Evolutionary conservation across 2,797 vertebrate genomes (phyloP), one percentile per base, ranked within the genome.

Genomic region (Silurus lanzhouensis): DNA sequence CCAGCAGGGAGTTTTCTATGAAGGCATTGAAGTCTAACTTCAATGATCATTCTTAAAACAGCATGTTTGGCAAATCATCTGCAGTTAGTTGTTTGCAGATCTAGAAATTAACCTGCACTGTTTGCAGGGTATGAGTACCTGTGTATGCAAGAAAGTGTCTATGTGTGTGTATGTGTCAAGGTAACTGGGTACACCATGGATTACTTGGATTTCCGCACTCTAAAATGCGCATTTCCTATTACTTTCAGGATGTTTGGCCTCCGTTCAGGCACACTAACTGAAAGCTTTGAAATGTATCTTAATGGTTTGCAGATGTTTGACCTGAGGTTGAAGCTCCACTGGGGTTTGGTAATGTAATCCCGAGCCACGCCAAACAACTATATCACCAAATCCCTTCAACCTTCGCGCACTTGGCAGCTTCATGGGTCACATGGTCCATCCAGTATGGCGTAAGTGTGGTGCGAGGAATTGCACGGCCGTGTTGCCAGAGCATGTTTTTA

Each of bases 301-400:
- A 94, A 95, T 95, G 90, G 89, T 88, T 84, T 90, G 90, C 94
- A 95, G 91, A 91, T 93, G 94, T 90, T 92, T 89, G 79, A 91
- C 91, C 91, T 83, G 86, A 89, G 91, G 91, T 92, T 89, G 81
- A 78, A 88, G 91, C 84, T 89, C 90, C 91, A 91, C 90, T 91
- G 80, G 89, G 88, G 82, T 84, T 91, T 85, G 87, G 92, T 92
- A 93, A 94, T 91, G 89, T 90, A 93, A 94, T 93, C 92, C 64
- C 1, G 61, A 75, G 71, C 75, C 22, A 48, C 19, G 38, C 66
- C 52, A 58, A 71, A 85, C n/a, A 81, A 75, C 61, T 6, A 80
- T 66, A 44, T 80, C 78, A 60, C 61, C 38, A 66, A 66, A 80
- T 52, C 44, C 44, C 71, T 55, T 76, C 44, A 83, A 66, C 78